These are phyloP conservation scores for Sebastes wilsoni DNA, from an alignment of 2,797 vertebrate species.

Conservation along the genomic window DNA sequence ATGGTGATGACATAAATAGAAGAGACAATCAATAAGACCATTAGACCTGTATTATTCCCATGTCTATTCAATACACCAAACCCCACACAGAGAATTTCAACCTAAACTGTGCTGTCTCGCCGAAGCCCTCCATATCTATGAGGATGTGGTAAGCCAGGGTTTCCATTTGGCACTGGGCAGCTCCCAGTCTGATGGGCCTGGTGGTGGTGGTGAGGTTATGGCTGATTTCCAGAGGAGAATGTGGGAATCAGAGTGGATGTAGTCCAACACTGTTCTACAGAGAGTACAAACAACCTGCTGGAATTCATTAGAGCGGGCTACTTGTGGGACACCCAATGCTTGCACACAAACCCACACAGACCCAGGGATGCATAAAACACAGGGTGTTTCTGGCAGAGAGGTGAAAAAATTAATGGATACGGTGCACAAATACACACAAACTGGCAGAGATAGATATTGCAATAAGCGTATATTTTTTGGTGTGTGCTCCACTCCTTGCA, in stretches of 20 bases:
- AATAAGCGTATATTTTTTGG: neutral
- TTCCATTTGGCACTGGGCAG: slow-evolving; percentile 36
- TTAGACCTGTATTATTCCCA: neutral
- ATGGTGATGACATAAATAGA: neutral
- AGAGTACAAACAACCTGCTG: slow-evolving; percentile 48
- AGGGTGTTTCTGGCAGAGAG: neutral
- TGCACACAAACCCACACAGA: slow-evolving; percentile 5
- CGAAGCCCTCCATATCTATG: slow-evolving; percentile 6
- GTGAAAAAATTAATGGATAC: slow-evolving; percentile 5
- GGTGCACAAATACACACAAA: slow-evolving; percentile 24
- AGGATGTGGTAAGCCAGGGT: slow-evolving; percentile 15
- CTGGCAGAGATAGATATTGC: neutral
- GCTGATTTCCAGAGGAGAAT: slow-evolving; percentile 49
- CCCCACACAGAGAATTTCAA: neutral
- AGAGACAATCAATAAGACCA: neutral
- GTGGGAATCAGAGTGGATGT: slow-evolving; percentile 35
- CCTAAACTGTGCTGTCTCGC: slow-evolving; percentile 14
- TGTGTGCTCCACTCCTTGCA: slow-evolving; percentile 11
- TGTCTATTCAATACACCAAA: neutral
- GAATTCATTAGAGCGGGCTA: slow-evolving; percentile 52
- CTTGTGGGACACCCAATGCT: slow-evolving; percentile 13
- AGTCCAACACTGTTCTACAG: slow-evolving; percentile 41
- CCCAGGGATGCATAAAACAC: neutral
- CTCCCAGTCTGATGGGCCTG: slow-evolving; percentile 18
- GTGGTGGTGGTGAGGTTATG: slow-evolving; percentile 24